phyloP scores from a whole-genome alignment of 2,888 invertebrate species.

The Sclerodermus sp. region DNA sequence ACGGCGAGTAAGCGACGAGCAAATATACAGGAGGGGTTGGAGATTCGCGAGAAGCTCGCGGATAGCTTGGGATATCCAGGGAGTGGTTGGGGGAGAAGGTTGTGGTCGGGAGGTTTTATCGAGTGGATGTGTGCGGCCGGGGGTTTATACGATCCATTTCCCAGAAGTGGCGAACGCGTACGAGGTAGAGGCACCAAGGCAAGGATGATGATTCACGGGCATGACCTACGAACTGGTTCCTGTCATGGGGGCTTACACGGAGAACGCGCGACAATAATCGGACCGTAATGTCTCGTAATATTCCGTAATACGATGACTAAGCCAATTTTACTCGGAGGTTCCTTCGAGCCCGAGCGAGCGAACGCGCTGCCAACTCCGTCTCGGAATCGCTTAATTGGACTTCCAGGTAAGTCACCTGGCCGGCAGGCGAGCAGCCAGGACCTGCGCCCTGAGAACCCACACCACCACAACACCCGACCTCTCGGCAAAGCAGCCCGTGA shows the following conservation, averaged over 20 bases:
- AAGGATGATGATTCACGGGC: conserved; percentile 38
- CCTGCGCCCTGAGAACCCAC: too few relatives aligned
- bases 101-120: too few relatives aligned
- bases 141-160: conserved; percentile 24
- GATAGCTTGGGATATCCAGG: too few relatives aligned
- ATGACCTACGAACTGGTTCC: conserved; percentile 19
- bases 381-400: conserved; percentile 34
- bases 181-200: conserved; percentile 30
- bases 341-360: conserved; percentile 13
- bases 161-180: conserved; percentile 33
- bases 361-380: conserved; percentile 11
- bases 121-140: conserved; percentile 10
- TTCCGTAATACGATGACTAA: conserved; percentile 41
- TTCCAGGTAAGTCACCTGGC: conserved; percentile 31
- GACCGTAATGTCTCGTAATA: conserved; percentile 33
- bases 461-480: too few relatives aligned
- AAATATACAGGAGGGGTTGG: too few relatives aligned
- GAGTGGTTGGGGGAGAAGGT: too few relatives aligned
- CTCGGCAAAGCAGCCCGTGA: too few relatives aligned
- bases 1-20: too few relatives aligned
- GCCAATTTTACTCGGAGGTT: conserved; percentile 30
- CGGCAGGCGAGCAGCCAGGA: too few relatives aligned
- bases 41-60: too few relatives aligned
- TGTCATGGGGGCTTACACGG: conserved; percentile 4
- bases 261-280: conserved; percentile 10